These are phyloP conservation scores for Hipparchia sbordonii DNA, from an alignment of 2,888 invertebrate genomes.

Conservation along the genomic window DNA sequence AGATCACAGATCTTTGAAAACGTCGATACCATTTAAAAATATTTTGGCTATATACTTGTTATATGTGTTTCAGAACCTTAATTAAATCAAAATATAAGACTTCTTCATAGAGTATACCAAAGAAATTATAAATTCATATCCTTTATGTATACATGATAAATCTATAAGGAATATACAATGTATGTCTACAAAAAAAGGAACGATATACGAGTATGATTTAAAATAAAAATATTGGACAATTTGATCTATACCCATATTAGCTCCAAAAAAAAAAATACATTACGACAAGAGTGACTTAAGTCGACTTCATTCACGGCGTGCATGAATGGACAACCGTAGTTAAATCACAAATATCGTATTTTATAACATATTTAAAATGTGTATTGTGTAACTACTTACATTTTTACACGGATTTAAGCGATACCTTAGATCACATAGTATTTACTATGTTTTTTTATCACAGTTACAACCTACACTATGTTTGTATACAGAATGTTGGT, in stretches of 20 bases:
- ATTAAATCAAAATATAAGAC: not conserved
- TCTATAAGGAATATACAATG: no score
- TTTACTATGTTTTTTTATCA: slow-evolving; percentile 13
- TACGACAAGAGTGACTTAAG: no score
- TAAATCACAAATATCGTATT: no score
- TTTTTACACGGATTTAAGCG: no score
- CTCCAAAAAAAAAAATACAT: not conserved
- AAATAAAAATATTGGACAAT: slow-evolving; percentile 2
- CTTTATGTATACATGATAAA: no score
- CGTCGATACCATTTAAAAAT: slow-evolving; percentile 51
- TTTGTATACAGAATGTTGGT: not conserved
- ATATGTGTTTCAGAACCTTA: not conserved
- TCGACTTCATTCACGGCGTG: no score
- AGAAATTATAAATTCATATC: no score
- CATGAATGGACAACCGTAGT: no score
- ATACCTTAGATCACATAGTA: not conserved
- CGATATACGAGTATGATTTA: not conserved
- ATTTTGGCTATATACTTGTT: slow-evolving; percentile 41
- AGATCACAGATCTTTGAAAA: slow-evolving; percentile 74
- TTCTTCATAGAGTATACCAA: not conserved
- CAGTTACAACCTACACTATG: slow-evolving; percentile 8
- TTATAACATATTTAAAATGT: no score
- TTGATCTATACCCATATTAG: not conserved
- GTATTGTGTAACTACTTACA: no score
- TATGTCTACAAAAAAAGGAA: not conserved